Evolutionary conservation across 2,797 vertebrate genomes (phyloP).

Genomic region (Otolemur crassicaudatus): DNA sequence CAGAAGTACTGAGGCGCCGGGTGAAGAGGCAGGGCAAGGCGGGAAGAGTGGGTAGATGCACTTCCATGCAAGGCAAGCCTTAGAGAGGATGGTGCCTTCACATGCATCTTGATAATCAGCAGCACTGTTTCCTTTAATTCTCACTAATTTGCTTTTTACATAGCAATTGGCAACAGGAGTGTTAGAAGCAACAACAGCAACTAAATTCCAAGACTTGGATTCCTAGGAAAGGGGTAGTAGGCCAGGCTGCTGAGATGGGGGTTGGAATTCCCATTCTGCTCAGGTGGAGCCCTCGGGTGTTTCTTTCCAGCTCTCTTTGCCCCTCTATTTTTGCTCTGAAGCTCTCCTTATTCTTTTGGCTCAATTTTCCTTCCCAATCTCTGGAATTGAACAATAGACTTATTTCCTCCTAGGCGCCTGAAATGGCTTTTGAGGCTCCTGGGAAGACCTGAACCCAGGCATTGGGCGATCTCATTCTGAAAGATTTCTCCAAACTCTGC

Average conservation of each 20-base stretch:
- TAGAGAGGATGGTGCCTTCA: neutral
- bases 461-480: neutral
- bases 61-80: neutral
- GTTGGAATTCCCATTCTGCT: accelerated
- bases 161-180: neutral
- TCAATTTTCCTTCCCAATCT: neutral
- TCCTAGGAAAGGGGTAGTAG: neutral
- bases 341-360: neutral
- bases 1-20: neutral
- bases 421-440: neutral
- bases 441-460: neutral
- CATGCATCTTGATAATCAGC: neutral
- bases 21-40: neutral
- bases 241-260: neutral
- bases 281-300: accelerated
- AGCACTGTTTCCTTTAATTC: neutral
- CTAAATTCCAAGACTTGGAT: neutral
- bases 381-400: conserved; percentile 74
- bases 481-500: conserved; percentile 54
- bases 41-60: neutral
- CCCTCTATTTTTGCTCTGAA: neutral
- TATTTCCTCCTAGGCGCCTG: conserved; percentile 55
- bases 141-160: neutral
- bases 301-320: neutral
- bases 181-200: neutral